These are phyloP conservation scores for Opisthograptis luteolata DNA, from an alignment of 2,888 invertebrate species.

Conservation along the genomic window DNA sequence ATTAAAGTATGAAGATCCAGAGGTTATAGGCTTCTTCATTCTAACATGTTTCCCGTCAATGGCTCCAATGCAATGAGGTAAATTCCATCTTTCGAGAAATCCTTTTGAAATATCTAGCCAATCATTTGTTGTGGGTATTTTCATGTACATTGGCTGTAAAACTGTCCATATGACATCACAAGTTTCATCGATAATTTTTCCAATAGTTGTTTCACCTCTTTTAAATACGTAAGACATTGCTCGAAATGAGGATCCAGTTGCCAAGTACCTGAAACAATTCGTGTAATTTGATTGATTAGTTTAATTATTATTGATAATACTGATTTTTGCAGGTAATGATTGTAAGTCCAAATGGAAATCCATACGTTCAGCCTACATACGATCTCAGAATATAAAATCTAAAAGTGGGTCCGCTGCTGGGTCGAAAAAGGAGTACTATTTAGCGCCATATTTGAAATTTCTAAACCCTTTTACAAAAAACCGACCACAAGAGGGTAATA, in stretches of 20 bases:
- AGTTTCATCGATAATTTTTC: slow-evolving; percentile 18
- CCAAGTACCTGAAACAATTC: too few relatives aligned
- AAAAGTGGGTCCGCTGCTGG: too few relatives aligned
- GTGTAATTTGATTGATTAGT: too few relatives aligned
- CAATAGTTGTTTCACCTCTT: slow-evolving; percentile 13
- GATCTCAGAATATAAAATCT: too few relatives aligned
- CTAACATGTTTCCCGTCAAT: slow-evolving; percentile 19
- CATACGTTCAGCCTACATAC: too few relatives aligned
- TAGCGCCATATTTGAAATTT: too few relatives aligned
- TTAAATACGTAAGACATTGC: slow-evolving; percentile 8
- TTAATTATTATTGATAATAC: too few relatives aligned
- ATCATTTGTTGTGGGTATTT: slow-evolving; percentile 13
- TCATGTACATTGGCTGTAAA: slow-evolving; percentile 17
- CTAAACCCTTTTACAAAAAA: too few relatives aligned
- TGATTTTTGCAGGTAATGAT: too few relatives aligned
- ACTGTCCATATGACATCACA: slow-evolving; percentile 20
- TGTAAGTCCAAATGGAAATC: too few relatives aligned
- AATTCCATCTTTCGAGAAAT: slow-evolving; percentile 17
- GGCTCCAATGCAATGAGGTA: slow-evolving; percentile 27
- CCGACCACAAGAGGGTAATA: too few relatives aligned
- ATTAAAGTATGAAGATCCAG: slow-evolving; percentile 28
- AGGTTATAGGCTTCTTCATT: slow-evolving; percentile 21
- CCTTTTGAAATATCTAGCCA: slow-evolving; percentile 10
- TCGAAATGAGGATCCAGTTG: slow-evolving; percentile 7
- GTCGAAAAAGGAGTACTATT: too few relatives aligned